A percentile compares a stretch with the other conserved stretches of the same genome.
phyloP scores from a whole-genome alignment of 2,888 invertebrate species.

The Empis stercorea region DNA sequence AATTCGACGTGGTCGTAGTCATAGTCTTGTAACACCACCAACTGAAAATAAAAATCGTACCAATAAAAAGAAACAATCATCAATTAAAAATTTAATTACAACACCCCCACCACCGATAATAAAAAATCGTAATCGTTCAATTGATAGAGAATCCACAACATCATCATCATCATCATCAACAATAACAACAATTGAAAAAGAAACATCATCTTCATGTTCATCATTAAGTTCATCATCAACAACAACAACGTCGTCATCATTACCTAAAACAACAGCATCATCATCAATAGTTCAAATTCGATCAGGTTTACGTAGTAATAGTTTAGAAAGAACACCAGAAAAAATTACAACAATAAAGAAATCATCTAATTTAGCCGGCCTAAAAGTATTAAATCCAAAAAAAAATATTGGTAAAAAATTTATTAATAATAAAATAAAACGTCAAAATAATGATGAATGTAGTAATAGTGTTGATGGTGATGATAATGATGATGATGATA shows the following conservation, averaged over 20 bases:
- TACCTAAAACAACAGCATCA: neutral
- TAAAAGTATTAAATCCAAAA: no score
- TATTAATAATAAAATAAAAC: no score
- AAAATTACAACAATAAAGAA: slow-evolving; percentile 6
- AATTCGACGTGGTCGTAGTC: neutral
- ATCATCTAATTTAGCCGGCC: no score
- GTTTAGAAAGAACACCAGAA: slow-evolving; percentile 14
- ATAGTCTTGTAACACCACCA: neutral
- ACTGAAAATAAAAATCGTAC: neutral
- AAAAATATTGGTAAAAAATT: no score
- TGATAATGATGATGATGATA: neutral
- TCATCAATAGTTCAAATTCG: slow-evolving; percentile 12
- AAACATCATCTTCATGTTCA: no score
- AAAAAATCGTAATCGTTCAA: no score
- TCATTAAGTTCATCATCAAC: no score
- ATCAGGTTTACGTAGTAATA: slow-evolving; percentile 15
- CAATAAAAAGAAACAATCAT: no score
- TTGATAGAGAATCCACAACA: neutral
- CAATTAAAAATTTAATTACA: no score
- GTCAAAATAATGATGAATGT: neutral
- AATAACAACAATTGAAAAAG: no score
- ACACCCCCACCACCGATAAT: no score
- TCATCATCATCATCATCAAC: neutral
- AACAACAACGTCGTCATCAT: neutral
- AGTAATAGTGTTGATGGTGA: slow-evolving; percentile 6